Evolutionary conservation across 1,140 invertebrate genomes (phyloP).

Genomic region (Fopius arisanus): DNA sequence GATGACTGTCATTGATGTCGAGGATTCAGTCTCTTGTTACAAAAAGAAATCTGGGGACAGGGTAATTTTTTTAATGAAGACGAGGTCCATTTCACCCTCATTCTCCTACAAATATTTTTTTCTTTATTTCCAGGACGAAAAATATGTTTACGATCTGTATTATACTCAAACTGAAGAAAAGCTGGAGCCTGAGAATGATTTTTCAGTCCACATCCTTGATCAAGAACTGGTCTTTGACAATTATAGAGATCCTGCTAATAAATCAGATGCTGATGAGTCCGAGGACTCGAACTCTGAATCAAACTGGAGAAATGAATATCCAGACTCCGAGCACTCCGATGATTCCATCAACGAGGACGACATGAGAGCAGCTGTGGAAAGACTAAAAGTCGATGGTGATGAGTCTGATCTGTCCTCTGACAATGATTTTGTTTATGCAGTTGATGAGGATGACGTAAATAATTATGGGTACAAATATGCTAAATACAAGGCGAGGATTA

Average conservation of each 20-base stretch:
- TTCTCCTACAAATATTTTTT: neutral
- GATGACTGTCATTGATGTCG: conserved; percentile 56
- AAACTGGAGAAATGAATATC: conserved; percentile 66
- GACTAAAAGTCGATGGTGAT: conserved; percentile 45
- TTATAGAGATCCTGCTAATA: conserved; percentile 39
- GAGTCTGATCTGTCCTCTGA: conserved; percentile 55
- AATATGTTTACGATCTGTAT: conserved; percentile 58
- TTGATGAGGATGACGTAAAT: conserved; percentile 63
- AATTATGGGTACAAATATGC: conserved; percentile 66
- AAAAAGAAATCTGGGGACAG: conserved; percentile 4
- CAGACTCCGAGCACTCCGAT: conserved; percentile 57
- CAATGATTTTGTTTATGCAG: conserved; percentile 61
- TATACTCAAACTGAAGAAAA: conserved; percentile 41
- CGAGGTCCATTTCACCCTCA: neutral
- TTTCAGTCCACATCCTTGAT: conserved; percentile 42
- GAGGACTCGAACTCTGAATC: conserved; percentile 67
- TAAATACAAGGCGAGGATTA: conserved; percentile 63
- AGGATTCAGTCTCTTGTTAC: conserved; percentile 43
- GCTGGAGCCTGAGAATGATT: conserved; percentile 38
- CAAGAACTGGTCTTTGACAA: conserved; percentile 47
- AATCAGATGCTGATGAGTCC: conserved; percentile 51
- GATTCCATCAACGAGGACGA: conserved; percentile 49
- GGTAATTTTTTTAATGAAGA: conserved; percentile 21
- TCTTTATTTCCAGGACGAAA: conserved; percentile 39
- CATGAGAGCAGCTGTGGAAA: conserved; percentile 51